phyloP scores from a whole-genome alignment of 1,140 invertebrate genomes.

The Cepaea nemoralis region DNA sequence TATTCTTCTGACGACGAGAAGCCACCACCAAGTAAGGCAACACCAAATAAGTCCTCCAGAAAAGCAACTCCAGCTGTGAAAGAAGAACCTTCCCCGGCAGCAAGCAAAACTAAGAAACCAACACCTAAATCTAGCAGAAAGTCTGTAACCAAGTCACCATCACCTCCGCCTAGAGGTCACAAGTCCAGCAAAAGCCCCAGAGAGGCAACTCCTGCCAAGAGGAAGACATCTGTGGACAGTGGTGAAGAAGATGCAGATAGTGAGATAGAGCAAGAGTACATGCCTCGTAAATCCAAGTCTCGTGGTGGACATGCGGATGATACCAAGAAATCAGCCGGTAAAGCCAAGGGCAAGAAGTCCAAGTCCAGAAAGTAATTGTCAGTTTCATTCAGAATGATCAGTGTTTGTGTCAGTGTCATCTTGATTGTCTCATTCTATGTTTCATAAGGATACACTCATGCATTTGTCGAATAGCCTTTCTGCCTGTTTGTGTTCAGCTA shows the following conservation, averaged over 20 bases:
- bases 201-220: background rate
- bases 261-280: conserved; percentile 6
- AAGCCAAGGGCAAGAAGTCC: background rate
- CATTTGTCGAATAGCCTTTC: too few relatives aligned
- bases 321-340: background rate
- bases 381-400: too few relatives aligned
- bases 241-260: conserved; percentile 22
- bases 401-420: too few relatives aligned
- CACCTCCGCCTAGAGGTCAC: background rate
- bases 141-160: background rate
- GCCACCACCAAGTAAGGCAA: background rate
- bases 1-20: background rate
- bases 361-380: background rate
- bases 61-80: background rate
- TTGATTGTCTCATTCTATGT: too few relatives aligned
- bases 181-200: background rate
- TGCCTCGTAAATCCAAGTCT: conserved; percentile 31
- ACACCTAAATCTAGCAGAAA: background rate
- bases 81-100: background rate
- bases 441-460: too few relatives aligned
- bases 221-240: too few relatives aligned
- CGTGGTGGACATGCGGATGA: background rate
- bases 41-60: background rate
- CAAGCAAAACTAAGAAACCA: background rate
- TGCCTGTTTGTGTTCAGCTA: background rate